These are phyloP conservation scores for Schizotus pectinicornis DNA, from an alignment of 2,888 invertebrate genomes.

Conservation along the genomic window DNA sequence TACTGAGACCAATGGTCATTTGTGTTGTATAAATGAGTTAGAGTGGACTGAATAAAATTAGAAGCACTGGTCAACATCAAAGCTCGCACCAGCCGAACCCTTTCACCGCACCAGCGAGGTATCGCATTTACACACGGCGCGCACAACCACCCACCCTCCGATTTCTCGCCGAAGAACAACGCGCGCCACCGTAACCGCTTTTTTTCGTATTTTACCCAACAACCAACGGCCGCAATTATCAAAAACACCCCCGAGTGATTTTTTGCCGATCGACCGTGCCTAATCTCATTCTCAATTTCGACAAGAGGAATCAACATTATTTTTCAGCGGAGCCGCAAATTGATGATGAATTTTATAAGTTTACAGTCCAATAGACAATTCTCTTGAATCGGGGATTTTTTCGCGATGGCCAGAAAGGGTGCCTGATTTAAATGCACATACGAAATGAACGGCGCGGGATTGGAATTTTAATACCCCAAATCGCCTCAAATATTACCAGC, in stretches of 20 bases:
- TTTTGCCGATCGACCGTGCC: conserved; percentile 53
- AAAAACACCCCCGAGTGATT: conserved; percentile 49
- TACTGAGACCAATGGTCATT: conserved; percentile 56
- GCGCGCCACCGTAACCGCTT: too few species aligned
- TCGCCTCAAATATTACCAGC: too few species aligned
- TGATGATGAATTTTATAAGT: conserved; percentile 31
- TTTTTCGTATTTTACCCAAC: conserved; percentile 15
- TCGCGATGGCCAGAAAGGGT: conserved; percentile 21
- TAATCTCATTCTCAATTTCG: conserved; percentile 55
- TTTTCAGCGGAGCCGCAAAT: conserved; percentile 40
- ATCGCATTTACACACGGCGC: not conserved
- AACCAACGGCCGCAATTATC: conserved; percentile 17
- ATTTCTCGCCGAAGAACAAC: not conserved
- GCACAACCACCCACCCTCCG: not conserved
- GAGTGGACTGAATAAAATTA: conserved; percentile 54
- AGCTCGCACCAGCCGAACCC: conserved; percentile 43
- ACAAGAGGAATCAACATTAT: conserved; percentile 50
- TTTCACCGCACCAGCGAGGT: conserved; percentile 31
- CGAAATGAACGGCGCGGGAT: not conserved
- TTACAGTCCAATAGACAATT: conserved; percentile 32
- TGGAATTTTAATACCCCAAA: conserved; percentile 14
- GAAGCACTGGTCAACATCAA: conserved; percentile 53
- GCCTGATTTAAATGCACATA: conserved; percentile 31
- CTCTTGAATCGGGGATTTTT: conserved; percentile 20
- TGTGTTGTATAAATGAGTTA: conserved; percentile 55